Evolutionary conservation across 2,797 vertebrate genomes (phyloP).

Genomic region (Smutsia gigantea): DNA sequence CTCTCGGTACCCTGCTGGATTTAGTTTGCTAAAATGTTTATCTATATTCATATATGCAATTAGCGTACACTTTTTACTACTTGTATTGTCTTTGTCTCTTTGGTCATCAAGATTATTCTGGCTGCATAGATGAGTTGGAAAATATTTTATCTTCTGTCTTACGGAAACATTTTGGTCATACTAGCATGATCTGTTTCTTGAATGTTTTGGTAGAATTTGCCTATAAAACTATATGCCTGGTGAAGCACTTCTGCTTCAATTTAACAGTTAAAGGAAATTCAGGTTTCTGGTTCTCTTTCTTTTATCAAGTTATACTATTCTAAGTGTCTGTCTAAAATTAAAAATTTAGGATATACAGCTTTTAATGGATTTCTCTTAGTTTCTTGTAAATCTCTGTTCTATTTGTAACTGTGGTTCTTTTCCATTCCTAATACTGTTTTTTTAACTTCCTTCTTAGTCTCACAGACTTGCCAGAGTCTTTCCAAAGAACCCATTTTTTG

Average conservation of each 20-base stretch:
- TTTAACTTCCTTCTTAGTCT: neutral
- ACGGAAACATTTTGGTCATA: neutral
- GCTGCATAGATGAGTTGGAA: neutral
- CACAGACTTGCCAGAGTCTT: neutral
- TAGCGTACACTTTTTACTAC: neutral
- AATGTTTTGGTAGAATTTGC: neutral
- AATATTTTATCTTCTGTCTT: neutral
- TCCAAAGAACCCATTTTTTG: neutral
- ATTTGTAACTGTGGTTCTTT: neutral
- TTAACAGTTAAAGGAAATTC: neutral
- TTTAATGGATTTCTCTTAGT: neutral
- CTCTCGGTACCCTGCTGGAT: neutral
- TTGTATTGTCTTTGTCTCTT: neutral
- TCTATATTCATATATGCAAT: neutral
- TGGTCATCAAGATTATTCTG: neutral
- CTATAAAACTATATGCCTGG: neutral
- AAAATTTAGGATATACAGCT: neutral
- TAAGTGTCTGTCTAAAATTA: neutral
- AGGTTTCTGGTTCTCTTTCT: neutral
- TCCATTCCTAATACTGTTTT: neutral
- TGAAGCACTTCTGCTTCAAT: neutral
- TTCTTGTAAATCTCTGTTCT: neutral
- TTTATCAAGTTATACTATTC: neutral
- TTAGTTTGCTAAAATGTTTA: neutral
- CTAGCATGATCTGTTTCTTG: neutral